Evolutionary conservation across 2,113 vertebrate species (phyloP), one percentile per base, ranked within the genome.

Genomic region (Eclectus roratus): DNA sequence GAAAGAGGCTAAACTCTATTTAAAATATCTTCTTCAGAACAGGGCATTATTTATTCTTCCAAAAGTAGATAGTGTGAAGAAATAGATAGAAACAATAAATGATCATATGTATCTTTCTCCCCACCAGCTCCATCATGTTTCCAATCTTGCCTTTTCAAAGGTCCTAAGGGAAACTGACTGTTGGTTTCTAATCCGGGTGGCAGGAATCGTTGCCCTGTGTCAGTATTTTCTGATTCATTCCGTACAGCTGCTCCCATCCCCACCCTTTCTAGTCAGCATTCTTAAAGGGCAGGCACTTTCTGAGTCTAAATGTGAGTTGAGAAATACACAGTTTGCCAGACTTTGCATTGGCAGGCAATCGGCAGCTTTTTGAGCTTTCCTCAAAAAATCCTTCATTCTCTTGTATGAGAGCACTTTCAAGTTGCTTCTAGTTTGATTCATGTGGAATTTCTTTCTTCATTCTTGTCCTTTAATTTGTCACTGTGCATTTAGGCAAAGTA

Each of bases 181-280:
- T 8, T 43, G 8, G 1, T 46, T 72, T 65, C 56, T 74, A 63
- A 55, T 3, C 25, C 50, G 78, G 18, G 2, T 46, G 24, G 2
- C 25, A 44, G 6, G 6, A 56, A 13, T 52, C 3, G 0, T 31
- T 72, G 19, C 5, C 27, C 19, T 5, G 0, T 19, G 8, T 47
- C 29, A 78, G 47, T 29, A 52, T 71, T 89, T 91, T 28, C 60
- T 68, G 17, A 47, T 47, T 73, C 23, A 24, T 3, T 50, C 2
- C 3, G 3, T 47, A 37, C 25, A 37, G 41, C 11, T 2, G 9
- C 16, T 13, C 23, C 5, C 4, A 35, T 6, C 13, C 33, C 5
- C 7, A 10, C 21, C 9, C 19, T 63, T 70, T 81, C 61, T 92
- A 91, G 37, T 5, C 11, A 60, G 1, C 20, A 52, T 60, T 9